Evolutionary conservation across 2,797 vertebrate species (phyloP).

Genomic region (Fistularia tabacaria): DNA sequence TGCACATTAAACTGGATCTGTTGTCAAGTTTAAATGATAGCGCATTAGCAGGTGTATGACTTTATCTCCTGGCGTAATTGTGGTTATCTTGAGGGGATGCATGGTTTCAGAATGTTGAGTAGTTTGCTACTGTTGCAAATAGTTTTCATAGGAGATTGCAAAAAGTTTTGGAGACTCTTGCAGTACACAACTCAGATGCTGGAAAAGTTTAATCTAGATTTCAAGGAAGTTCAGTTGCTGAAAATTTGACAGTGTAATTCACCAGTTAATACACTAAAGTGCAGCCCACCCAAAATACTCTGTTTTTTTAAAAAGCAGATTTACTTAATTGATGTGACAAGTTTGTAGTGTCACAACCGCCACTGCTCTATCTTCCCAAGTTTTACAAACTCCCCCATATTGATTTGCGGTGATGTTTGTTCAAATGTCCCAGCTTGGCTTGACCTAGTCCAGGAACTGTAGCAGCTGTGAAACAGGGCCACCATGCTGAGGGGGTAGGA

Average conservation of each 20-base stretch:
- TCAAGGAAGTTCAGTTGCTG: too few species aligned
- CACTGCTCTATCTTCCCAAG: conserved; percentile 25
- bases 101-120: too few species aligned
- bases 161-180: too few species aligned
- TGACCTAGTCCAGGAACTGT: conserved; percentile 47
- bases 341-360: conserved; percentile 27
- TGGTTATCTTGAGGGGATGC: too few species aligned
- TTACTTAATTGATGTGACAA: conserved; percentile 34
- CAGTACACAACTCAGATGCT: not conserved
- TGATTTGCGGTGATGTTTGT: conserved; percentile 52
- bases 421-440: conserved; percentile 19
- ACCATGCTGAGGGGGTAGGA: conserved; percentile 39
- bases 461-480: conserved; percentile 46
- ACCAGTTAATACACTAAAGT: too few species aligned
- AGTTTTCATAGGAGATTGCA: too few species aligned
- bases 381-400: conserved; percentile 39
- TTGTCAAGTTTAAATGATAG: too few species aligned
- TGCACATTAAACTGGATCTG: too few species aligned
- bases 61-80: too few species aligned
- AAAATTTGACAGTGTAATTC: too few species aligned
- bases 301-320: conserved; percentile 34
- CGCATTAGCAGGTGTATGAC: too few species aligned
- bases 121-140: too few species aligned
- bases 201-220: not conserved
- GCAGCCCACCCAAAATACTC: conserved; percentile 23